Evolutionary conservation across 2,797 vertebrate genomes (phyloP).

Genomic region (Thamnophis elegans): DNA sequence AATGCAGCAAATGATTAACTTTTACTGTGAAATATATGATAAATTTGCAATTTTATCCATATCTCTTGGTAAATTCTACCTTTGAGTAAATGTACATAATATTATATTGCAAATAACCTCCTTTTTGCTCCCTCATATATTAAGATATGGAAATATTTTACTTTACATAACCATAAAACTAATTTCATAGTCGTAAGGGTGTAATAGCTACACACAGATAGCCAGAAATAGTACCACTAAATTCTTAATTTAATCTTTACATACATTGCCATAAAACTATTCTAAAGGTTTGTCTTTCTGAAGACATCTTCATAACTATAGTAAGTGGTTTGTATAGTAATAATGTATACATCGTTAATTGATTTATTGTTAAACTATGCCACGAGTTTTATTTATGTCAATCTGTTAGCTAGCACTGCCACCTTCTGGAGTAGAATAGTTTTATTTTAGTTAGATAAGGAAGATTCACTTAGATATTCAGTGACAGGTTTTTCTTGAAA

Average conservation of each 20-base stretch:
- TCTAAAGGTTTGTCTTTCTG: not conserved
- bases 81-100: not conserved
- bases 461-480: not conserved
- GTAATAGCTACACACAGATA: not conserved
- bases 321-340: not conserved
- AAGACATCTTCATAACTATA: rapidly evolving
- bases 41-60: not conserved
- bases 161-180: not conserved
- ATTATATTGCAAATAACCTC: not conserved
- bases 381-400: too few relatives aligned
- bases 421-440: not conserved
- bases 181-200: not conserved
- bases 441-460: not conserved
- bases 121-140: not conserved
- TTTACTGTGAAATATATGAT: not conserved
- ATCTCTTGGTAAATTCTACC: not conserved
- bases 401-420: not conserved
- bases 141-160: not conserved
- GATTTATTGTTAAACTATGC: not conserved
- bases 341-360: not conserved
- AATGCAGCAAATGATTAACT: not conserved
- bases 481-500: not conserved
- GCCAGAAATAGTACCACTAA: not conserved
- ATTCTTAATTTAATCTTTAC: not conserved
- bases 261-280: not conserved